A percentile compares a stretch with the other conserved stretches of the same genome.
Evolutionary conservation across 92 coral and sea anemone species (phyloP).

Genomic region (Phenganax subtilis): DNA sequence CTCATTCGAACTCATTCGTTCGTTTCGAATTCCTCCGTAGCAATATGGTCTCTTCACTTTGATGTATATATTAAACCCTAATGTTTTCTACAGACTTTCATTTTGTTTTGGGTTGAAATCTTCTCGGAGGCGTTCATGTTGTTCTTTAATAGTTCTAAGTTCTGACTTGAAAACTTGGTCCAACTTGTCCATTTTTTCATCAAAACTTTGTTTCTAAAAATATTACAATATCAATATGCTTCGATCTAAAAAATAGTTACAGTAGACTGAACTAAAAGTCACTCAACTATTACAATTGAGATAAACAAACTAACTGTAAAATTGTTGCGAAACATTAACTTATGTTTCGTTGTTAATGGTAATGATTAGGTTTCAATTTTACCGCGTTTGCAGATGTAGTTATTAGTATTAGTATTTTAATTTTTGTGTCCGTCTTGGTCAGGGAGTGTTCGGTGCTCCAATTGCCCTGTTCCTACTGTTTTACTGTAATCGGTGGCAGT

Average conservation of each 20-base stretch:
- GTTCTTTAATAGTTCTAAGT: constrained; percentile 58
- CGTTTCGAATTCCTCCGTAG: too few species aligned
- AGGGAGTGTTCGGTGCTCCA: too few species aligned
- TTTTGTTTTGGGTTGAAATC: not conserved
- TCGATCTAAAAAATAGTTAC: not conserved
- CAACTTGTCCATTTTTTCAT: constrained; percentile 73
- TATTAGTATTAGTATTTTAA: too few species aligned
- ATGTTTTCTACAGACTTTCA: not conserved
- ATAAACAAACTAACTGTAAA: too few species aligned
- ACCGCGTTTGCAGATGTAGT: too few species aligned
- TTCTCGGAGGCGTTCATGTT: constrained; percentile 58
- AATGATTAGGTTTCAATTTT: too few species aligned
- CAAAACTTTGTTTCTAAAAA: constrained; percentile 62
- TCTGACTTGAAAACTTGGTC: constrained; percentile 57
- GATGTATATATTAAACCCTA: not conserved
- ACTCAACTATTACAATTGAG: not conserved
- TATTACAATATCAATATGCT: not conserved
- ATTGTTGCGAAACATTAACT: too few species aligned
- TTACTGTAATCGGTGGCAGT: too few species aligned
- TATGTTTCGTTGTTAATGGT: too few species aligned
- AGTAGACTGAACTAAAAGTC: not conserved
- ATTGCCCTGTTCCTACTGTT: too few species aligned
- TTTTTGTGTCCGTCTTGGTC: too few species aligned
- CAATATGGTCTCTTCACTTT: not conserved
- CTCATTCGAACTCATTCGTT: too few species aligned